Conservation (phyloP, 1,140 invertebrate species). For the Tetranychus cinnabarinus region DNA sequence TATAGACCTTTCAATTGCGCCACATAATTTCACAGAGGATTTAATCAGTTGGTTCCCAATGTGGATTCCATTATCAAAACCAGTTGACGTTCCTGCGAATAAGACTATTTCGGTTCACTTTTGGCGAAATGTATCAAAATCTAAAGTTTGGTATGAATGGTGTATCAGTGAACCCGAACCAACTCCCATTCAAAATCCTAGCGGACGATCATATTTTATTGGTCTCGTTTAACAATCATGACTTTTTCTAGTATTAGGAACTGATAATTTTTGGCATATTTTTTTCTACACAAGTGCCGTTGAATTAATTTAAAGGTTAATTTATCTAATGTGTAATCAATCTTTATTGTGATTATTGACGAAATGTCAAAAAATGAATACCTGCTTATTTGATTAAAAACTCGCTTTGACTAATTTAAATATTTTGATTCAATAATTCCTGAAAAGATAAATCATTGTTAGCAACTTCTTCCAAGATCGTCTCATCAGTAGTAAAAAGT, state of each 20-base stretch:
- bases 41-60: constrained; percentile 97
- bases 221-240: constrained; percentile 18
- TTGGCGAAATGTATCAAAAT: constrained; percentile 44
- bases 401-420: too few species aligned
- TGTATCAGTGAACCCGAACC: constrained; percentile 39
- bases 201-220: constrained; percentile 49
- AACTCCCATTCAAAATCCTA: constrained; percentile 47
- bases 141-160: constrained; percentile 95
- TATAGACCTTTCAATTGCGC: constrained; percentile 54
- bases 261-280: too few species aligned
- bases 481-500: constrained; percentile 47
- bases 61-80: constrained; percentile 65
- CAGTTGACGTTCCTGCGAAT: constrained; percentile 38
- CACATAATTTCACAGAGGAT: constrained; percentile 54
- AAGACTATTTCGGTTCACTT: constrained; percentile 52
- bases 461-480: constrained; percentile 44
- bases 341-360: too few species aligned
- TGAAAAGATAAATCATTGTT: constrained; percentile 40
- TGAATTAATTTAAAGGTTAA: too few species aligned
- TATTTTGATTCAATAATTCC: background rate
- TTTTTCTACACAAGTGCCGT: too few species aligned
- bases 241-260: too few species aligned
- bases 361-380: too few species aligned
- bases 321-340: too few species aligned
- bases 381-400: too few species aligned